A percentile compares a stretch with the other conserved stretches of the same genome.
These are phyloP conservation scores for Paramormyrops kingsleyae DNA, from an alignment of 2,113 vertebrate genomes.

Conservation along the genomic window DNA sequence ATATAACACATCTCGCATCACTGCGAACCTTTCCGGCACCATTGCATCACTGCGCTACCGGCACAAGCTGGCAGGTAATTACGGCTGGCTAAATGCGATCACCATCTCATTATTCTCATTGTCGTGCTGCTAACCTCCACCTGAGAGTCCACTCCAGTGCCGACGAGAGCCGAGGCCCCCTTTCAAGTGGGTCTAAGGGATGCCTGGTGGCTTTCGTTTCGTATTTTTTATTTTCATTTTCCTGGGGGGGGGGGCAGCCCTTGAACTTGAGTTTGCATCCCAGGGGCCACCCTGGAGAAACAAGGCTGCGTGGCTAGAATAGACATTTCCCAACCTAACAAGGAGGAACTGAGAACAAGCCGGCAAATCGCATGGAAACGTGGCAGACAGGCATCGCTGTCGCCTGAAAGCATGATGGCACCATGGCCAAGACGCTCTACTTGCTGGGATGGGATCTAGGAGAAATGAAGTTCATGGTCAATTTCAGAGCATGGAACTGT, in stretches of 20 bases:
- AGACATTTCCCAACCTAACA: not conserved
- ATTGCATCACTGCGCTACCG: not conserved
- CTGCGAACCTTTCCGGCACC: not conserved
- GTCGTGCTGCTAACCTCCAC: conserved; percentile 6
- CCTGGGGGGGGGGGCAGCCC: too few species aligned
- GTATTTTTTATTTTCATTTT: not conserved
- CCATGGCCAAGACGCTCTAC: not conserved
- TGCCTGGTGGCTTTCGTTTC: not conserved
- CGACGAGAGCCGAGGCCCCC: not conserved
- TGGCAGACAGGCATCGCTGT: not conserved
- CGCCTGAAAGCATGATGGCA: not conserved
- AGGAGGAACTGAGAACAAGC: not conserved
- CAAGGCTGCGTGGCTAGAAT: not conserved
- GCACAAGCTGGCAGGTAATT: conserved; percentile 12
- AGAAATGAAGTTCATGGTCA: not conserved
- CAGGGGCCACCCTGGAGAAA: not conserved
- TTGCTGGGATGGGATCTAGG: not conserved
- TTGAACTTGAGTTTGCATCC: not conserved
- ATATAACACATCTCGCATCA: not conserved
- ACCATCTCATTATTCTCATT: not conserved
- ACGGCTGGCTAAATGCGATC: not conserved
- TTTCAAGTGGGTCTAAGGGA: not conserved
- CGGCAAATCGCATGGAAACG: not conserved
- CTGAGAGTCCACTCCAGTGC: not conserved
- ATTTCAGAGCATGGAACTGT: not conserved